Conservation (phyloP, 64 coral and sea anemone genomes). For the Stichodactyla mertensii region DNA sequence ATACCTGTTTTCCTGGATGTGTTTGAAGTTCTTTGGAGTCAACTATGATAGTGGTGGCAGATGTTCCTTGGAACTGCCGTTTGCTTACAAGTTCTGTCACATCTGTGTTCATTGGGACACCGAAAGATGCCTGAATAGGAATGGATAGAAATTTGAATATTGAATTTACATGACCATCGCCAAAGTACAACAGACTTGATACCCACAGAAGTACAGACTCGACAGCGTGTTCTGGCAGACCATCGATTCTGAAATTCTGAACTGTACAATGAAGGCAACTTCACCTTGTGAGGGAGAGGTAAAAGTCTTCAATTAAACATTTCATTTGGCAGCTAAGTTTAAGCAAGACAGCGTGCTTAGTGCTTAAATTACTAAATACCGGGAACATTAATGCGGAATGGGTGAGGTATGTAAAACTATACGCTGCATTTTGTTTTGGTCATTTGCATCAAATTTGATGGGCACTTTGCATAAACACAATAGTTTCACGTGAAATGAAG, state of each 20-base stretch:
- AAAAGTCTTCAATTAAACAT: background rate
- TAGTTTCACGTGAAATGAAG: too few relatives aligned
- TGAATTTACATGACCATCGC: too few relatives aligned
- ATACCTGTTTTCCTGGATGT: background rate
- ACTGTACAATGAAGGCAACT: constrained; percentile 43
- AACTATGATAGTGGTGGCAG: constrained; percentile 48
- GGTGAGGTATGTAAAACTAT: too few relatives aligned
- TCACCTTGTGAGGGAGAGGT: background rate
- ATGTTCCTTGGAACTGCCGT: constrained; percentile 57
- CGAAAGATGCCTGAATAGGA: constrained; percentile 57
- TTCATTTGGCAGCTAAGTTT: too few relatives aligned
- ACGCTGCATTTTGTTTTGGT: too few relatives aligned
- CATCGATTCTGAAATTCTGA: background rate
- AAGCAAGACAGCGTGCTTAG: too few relatives aligned
- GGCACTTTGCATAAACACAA: too few relatives aligned
- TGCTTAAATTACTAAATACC: too few relatives aligned
- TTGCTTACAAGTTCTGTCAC: constrained; percentile 29
- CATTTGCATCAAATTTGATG: too few relatives aligned
- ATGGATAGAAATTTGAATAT: background rate
- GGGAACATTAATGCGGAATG: too few relatives aligned
- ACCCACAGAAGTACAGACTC: constrained; percentile 11
- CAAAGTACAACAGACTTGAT: background rate
- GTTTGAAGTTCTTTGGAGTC: constrained; percentile 21
- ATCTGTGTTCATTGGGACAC: constrained; percentile 62
- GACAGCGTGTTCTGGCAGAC: background rate